Conservation (phyloP, 35 echinoderm and acorn worm genomes). For the Apostichopus japonicus region DNA sequence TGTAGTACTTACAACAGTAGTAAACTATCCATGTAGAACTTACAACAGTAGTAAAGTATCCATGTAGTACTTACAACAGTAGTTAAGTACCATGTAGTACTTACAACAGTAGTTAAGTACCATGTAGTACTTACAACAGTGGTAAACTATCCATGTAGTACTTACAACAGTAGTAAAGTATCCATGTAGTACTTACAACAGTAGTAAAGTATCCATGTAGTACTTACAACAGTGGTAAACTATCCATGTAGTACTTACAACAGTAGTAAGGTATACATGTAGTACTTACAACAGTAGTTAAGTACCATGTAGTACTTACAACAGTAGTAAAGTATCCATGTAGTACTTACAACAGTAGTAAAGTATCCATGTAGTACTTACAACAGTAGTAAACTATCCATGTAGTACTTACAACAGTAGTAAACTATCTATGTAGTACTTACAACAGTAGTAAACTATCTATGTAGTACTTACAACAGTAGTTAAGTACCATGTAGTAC, state of each 20-base stretch:
- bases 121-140: constrained; percentile 35
- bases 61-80: constrained; percentile 35
- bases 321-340: constrained; percentile 4
- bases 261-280: not conserved
- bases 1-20: constrained; percentile 37
- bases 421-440: not conserved
- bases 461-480: too few species aligned
- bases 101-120: too few species aligned
- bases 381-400: constrained; percentile 24
- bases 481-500: not conserved
- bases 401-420: too few species aligned
- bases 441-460: constrained; percentile 42
- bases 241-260: constrained; percentile 5
- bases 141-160: not conserved
- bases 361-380: not conserved
- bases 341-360: too few species aligned
- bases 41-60: too few species aligned
- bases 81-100: not conserved
- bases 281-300: too few species aligned
- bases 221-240: too few species aligned
- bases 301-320: not conserved
- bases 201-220: not conserved
- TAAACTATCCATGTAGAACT: not conserved
- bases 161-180: too few species aligned
- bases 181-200: constrained; percentile 30